Conservation (phyloP, 1,140 invertebrate genomes). For the Bursaphelenchus mucronatus region DNA sequence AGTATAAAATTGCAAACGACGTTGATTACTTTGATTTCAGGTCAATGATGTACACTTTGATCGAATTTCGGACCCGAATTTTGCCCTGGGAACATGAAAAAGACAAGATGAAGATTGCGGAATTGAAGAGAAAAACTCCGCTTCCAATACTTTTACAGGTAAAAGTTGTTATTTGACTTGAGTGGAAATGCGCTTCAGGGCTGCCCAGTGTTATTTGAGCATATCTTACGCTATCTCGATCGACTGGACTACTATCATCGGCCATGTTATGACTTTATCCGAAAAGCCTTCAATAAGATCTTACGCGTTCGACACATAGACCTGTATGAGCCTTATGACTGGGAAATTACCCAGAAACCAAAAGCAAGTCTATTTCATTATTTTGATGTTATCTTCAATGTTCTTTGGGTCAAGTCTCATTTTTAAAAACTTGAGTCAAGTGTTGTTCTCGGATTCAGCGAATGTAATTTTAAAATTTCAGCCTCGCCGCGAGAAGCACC, state of each 20-base stretch:
- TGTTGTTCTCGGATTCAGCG: no score
- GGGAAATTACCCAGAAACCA: neutral
- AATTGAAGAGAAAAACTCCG: slow-evolving; percentile 9
- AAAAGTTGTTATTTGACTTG: no score
- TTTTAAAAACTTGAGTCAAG: no score
- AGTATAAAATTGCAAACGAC: neutral
- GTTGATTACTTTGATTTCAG: neutral
- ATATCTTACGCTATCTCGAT: neutral
- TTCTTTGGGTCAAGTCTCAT: no score
- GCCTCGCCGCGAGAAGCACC: no score
- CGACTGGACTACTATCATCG: slow-evolving; percentile 3
- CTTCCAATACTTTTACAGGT: no score
- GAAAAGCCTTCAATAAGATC: neutral
- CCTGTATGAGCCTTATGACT: neutral
- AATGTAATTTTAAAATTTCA: no score
- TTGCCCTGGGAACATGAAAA: slow-evolving; percentile 17
- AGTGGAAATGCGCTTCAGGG: neutral
- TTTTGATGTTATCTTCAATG: no score
- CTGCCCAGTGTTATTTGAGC: slow-evolving; percentile 12
- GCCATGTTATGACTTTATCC: slow-evolving; percentile 15
- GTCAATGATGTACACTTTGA: slow-evolving; percentile 18
- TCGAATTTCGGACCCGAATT: slow-evolving; percentile 10
- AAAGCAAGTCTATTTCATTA: no score
- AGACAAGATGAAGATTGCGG: neutral
- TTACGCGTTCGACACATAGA: neutral